These are phyloP conservation scores for Drosophila mojavensis DNA, from an alignment of 1,140 invertebrate species.

Conservation along the genomic window DNA sequence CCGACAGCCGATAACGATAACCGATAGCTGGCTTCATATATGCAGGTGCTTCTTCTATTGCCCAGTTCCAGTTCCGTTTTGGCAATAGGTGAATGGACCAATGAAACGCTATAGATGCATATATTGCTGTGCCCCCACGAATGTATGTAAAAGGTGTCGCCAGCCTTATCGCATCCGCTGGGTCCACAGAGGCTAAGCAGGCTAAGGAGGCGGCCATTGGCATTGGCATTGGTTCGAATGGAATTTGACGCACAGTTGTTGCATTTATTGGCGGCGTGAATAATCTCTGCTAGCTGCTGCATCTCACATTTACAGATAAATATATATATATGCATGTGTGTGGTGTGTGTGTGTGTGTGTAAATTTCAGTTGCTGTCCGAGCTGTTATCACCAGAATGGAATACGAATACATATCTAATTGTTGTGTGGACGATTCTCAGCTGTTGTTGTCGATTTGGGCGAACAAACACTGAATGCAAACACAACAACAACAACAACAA, in stretches of 20 bases:
- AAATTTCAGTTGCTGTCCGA: constrained; percentile 24
- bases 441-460: constrained; percentile 1
- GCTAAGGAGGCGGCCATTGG: constrained; percentile 36
- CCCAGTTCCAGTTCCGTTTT: constrained; percentile 45
- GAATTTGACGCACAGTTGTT: constrained; percentile 24
- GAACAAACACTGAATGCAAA: neutral
- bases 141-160: constrained; percentile 30
- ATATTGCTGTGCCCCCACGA: neutral
- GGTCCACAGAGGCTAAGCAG: constrained; percentile 18
- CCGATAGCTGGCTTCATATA: neutral
- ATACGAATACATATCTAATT: too few relatives aligned
- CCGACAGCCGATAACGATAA: too few relatives aligned
- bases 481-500: neutral
- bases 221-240: constrained; percentile 18
- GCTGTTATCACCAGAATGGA: constrained; percentile 6
- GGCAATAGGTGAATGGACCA: constrained; percentile 58
- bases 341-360: neutral
- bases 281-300: neutral
- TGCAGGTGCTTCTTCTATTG: neutral
- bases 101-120: constrained; percentile 23
- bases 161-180: constrained; percentile 22
- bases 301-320: neutral
- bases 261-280: constrained; percentile 29
- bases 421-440: constrained; percentile 2
- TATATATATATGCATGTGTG: neutral